phyloP scores from a whole-genome alignment of 1,140 invertebrate genomes.

The Camponotus pennsylvanicus region DNA sequence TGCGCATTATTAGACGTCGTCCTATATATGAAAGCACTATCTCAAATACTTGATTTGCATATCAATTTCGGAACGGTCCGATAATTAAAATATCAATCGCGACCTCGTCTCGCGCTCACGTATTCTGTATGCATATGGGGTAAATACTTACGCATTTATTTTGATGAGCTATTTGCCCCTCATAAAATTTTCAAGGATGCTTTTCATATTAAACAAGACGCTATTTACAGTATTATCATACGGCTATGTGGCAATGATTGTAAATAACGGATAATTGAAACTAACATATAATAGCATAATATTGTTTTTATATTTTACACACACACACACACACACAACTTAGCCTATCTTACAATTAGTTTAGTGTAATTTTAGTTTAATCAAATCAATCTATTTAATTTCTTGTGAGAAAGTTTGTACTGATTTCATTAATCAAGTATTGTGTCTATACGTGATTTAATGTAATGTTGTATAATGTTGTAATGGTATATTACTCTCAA shows the following conservation, averaged over 20 bases:
- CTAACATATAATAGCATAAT: neutral
- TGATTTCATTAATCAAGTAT: neutral
- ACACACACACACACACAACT: too few relatives aligned
- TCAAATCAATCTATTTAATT: neutral
- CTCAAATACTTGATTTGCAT: conserved; percentile 53
- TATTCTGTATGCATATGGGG: conserved; percentile 8
- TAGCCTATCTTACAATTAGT: neutral
- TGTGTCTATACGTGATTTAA: neutral
- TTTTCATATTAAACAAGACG: conserved; percentile 12
- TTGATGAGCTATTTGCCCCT: neutral
- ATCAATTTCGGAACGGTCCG: conserved; percentile 53
- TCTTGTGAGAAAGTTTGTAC: neutral
- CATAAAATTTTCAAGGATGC: neutral
- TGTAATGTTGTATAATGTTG: neutral
- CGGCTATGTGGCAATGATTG: neutral
- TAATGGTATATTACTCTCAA: neutral
- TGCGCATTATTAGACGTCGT: conserved; percentile 6
- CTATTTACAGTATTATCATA: neutral
- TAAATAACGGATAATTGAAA: conserved; percentile 23
- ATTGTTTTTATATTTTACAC: neutral
- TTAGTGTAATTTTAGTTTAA: conserved; percentile 8
- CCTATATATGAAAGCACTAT: conserved; percentile 26
- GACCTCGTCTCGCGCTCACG: neutral
- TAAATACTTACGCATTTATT: conserved; percentile 44
- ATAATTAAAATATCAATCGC: conserved; percentile 66